Percentiles rank a stretch among this genome's conserved stretches.
phyloP scores from a whole-genome alignment of 2,113 vertebrate genomes.

The Perca schrenkii region DNA sequence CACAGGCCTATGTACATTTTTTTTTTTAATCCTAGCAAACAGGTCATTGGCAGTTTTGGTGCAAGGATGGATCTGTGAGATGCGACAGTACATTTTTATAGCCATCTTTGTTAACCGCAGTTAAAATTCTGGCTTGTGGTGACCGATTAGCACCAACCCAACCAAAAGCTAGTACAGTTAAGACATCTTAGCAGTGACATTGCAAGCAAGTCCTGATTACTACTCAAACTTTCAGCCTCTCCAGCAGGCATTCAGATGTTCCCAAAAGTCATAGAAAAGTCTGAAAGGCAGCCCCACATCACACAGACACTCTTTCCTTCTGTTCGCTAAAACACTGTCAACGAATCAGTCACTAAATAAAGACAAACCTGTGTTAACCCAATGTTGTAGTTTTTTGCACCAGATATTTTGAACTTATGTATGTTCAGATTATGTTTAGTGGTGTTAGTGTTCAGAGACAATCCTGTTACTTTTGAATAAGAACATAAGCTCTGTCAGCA shows the following conservation, averaged over 20 bases:
- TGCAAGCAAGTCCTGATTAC: neutral
- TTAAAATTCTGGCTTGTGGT: neutral
- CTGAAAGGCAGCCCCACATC: neutral
- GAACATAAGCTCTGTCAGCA: neutral
- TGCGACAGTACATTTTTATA: neutral
- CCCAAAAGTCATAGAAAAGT: neutral
- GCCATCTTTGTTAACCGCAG: constrained; percentile 3
- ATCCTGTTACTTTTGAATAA: neutral
- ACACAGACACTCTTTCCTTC: constrained; percentile 30
- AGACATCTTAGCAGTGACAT: neutral
- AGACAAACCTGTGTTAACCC: constrained; percentile 54
- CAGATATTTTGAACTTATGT: neutral
- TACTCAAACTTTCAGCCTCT: neutral
- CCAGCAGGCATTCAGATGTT: neutral
- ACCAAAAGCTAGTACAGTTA: neutral
- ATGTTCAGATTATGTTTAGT: neutral
- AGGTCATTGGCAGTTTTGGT: neutral
- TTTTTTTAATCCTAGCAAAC: neutral
- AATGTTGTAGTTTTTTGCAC: neutral
- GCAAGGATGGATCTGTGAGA: neutral
- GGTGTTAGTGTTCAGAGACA: neutral
- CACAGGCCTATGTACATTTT: no score
- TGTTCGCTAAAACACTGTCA: constrained; percentile 53
- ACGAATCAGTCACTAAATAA: constrained; percentile 66
- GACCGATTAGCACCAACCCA: neutral